Evolutionary conservation across 2,888 invertebrate species (phyloP).

Genomic region (Andricus curvator): DNA sequence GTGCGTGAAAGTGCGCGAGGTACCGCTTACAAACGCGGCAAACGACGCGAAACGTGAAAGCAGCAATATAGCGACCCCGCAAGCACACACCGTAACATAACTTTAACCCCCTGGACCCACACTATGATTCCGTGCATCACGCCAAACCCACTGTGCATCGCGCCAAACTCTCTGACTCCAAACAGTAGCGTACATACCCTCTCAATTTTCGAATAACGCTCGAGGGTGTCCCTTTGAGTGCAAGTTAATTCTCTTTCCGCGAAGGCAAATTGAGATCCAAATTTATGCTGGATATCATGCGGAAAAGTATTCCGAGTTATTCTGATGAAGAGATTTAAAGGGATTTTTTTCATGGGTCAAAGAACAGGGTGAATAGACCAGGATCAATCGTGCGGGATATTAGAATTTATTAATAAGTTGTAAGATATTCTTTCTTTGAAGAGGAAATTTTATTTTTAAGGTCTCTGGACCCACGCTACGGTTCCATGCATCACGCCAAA

Average conservation of each 20-base stretch:
- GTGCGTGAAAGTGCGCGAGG: not conserved
- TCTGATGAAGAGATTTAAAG: not conserved
- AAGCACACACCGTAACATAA: constrained; percentile 33
- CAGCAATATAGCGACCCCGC: constrained; percentile 34
- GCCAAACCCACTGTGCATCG: not conserved
- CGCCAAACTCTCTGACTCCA: constrained; percentile 11
- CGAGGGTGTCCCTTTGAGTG: constrained; percentile 38
- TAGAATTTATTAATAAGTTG: too few relatives aligned
- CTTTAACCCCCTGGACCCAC: constrained; percentile 16
- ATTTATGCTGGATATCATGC: constrained; percentile 29
- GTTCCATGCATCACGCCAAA: not conserved
- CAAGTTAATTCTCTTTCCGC: constrained; percentile 35
- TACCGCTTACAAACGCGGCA: constrained; percentile 34
- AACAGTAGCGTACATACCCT: constrained; percentile 36
- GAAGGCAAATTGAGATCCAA: constrained; percentile 25
- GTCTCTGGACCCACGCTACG: not conserved
- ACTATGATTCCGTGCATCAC: constrained; percentile 23
- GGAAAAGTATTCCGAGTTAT: constrained; percentile 29
- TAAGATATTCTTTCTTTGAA: too few relatives aligned
- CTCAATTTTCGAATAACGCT: constrained; percentile 40
- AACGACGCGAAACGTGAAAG: constrained; percentile 34
- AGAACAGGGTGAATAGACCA: not conserved
- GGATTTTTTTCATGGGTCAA: not conserved
- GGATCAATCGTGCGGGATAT: too few relatives aligned
- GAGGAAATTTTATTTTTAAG: too few relatives aligned